These are phyloP conservation scores for Poecilia latipinna DNA, from an alignment of 2,113 vertebrate species.

Conservation along the genomic window DNA sequence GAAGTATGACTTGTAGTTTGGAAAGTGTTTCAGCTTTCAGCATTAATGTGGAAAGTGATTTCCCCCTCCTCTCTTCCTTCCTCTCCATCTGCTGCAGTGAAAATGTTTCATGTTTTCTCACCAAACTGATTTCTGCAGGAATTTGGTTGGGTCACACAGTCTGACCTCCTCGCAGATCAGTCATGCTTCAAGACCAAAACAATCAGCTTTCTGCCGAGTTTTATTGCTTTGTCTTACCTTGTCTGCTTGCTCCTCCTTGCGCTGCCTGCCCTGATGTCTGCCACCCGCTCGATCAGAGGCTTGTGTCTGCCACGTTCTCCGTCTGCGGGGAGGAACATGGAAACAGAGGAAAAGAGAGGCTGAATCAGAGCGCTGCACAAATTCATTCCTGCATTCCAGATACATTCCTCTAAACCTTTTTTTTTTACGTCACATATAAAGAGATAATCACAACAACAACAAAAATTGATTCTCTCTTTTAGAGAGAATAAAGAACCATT, in stretches of 20 bases:
- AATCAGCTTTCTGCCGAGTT: not conserved
- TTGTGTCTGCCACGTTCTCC: slow-evolving; percentile 34
- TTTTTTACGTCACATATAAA: slow-evolving; percentile 26
- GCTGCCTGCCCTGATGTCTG: slow-evolving; percentile 37
- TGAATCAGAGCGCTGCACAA: not conserved
- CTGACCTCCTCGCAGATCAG: too few relatives aligned
- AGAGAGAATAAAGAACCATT: too few relatives aligned
- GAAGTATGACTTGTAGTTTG: not conserved
- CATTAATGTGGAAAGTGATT: not conserved
- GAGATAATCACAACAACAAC: slow-evolving; percentile 29
- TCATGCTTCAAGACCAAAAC: too few relatives aligned
- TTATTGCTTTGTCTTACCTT: slow-evolving; percentile 47
- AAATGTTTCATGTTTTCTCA: not conserved
- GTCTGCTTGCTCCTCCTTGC: slow-evolving; percentile 52
- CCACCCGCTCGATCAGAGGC: slow-evolving; percentile 60
- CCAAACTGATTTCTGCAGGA: not conserved
- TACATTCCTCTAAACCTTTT: slow-evolving; percentile 30
- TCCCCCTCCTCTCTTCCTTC: too few relatives aligned
- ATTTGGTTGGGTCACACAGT: not conserved
- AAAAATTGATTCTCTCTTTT: too few relatives aligned
- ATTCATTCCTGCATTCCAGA: slow-evolving; percentile 40
- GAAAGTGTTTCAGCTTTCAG: not conserved
- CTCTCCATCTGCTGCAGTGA: not conserved
- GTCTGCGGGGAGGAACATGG: slow-evolving; percentile 19
- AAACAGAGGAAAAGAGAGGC: slow-evolving; percentile 14